Conservation (phyloP, 1,140 invertebrate genomes). For the Whitmania pigra region DNA sequence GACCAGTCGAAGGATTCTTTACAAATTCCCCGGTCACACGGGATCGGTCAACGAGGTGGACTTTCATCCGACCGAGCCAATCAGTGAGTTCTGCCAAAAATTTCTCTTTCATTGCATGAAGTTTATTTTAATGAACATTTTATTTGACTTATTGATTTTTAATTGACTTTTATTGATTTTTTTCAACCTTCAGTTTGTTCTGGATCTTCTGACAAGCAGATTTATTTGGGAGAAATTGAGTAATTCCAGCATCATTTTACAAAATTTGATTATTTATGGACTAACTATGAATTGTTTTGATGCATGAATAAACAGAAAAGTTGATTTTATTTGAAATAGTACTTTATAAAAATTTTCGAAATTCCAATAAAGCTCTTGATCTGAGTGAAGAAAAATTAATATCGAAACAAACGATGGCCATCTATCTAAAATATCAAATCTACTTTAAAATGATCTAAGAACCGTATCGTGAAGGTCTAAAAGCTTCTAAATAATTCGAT, state of each 20-base stretch:
- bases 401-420: too few species aligned
- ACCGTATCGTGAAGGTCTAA: too few species aligned
- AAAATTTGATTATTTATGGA: too few species aligned
- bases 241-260: background rate
- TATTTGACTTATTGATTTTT: constrained; percentile 8
- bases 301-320: too few species aligned
- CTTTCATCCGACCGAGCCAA: constrained; percentile 88
- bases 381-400: too few species aligned
- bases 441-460: too few species aligned
- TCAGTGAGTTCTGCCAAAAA: constrained; percentile 49
- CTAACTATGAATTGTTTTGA: too few species aligned
- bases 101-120: constrained; percentile 22
- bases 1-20: constrained; percentile 68
- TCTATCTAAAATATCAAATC: too few species aligned
- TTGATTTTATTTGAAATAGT: too few species aligned
- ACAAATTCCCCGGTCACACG: constrained; percentile 93
- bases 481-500: too few species aligned
- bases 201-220: constrained; percentile 84
- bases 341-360: too few species aligned
- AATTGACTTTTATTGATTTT: constrained; percentile 23
- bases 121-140: constrained; percentile 10
- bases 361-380: too few species aligned
- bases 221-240: constrained; percentile 90
- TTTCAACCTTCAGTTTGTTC: constrained; percentile 63
- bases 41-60: constrained; percentile 92